Percentiles rank a stretch among this genome's conserved stretches.
phyloP scores from a whole-genome alignment of 2,113 vertebrate genomes.

The Chrysochloris asiatica region DNA sequence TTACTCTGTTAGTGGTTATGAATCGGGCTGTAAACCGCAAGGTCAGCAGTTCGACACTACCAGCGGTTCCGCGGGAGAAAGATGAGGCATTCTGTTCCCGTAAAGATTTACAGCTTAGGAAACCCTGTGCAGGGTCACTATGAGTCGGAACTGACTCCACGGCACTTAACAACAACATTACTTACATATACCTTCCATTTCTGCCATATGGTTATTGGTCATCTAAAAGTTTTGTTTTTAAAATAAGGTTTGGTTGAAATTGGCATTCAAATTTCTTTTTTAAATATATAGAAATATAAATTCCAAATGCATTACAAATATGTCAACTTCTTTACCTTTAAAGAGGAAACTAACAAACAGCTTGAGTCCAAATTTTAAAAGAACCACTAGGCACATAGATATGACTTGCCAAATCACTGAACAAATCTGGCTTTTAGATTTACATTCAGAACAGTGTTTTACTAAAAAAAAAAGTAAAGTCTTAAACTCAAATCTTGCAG shows the following conservation, averaged over 20 bases:
- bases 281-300: neutral
- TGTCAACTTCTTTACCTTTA: constrained; percentile 11
- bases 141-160: too few species aligned
- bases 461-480: constrained; percentile 48
- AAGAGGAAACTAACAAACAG: neutral
- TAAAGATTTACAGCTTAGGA: too few species aligned
- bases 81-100: too few species aligned
- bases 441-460: neutral
- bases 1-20: too few species aligned
- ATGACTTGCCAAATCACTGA: constrained; percentile 19
- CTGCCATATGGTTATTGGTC: constrained; percentile 4
- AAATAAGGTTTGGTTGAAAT: constrained; percentile 9
- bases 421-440: constrained; percentile 37
- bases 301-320: constrained; percentile 18
- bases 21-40: too few species aligned
- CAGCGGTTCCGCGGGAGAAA: too few species aligned
- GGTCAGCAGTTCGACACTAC: too few species aligned
- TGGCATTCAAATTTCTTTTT: neutral
- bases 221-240: constrained; percentile 33
- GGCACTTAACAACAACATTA: too few species aligned
- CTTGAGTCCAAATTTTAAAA: constrained; percentile 31
- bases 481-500: constrained; percentile 4
- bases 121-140: too few species aligned
- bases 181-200: neutral
- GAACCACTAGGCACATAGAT: constrained; percentile 9